Evolutionary conservation across 1,140 invertebrate species (phyloP), one percentile per base, ranked within the genome.

Genomic region (Atta colombica): DNA sequence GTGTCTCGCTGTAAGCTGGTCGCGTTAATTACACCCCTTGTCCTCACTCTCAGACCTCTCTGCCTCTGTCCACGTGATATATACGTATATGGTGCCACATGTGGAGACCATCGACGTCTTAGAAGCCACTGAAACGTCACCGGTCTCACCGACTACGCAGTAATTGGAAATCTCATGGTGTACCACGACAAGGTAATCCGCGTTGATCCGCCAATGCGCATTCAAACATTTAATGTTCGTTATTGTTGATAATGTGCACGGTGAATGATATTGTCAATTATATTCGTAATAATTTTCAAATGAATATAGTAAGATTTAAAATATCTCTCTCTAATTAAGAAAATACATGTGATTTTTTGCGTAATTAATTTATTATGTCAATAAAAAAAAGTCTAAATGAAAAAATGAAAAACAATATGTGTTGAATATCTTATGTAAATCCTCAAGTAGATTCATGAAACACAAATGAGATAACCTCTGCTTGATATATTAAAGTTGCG

Each of bases 11-110:
- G 89, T 89, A 91, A 91, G 89, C 88, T 80, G 85, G 90, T 87
- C 92, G 92, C 91, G 93, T 94, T 94, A 94, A 94, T 94, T 94
- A 94, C 92, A 89, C 92, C 92, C 88, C 92, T 87, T 85, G 86
- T 75, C 85, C 72, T 25, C 63, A 69, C 58, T 84, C 86, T 51
- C 69, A 6, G 25, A 18, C 28, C 66, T 61, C 85, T 61, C 63
- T 66, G 10, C 25, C 66, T 35, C 77, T 25, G 60, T 74, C 74
- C 77, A 75, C 65, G 60, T 72, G 72, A 69, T 69, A 51, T 78
- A 88, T 53, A 77, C 14, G 49, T 84, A 88, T 53, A 77, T 18
- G 49, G 58, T 49, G 53, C 69, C 78, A 28, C 78, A n/a, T 69
- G 77, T 61, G 66, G 71, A 45, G 68, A 31, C 72, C 86, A 71